phyloP scores from a whole-genome alignment of 2,888 invertebrate species.

The Nephrotoma appendiculata region DNA sequence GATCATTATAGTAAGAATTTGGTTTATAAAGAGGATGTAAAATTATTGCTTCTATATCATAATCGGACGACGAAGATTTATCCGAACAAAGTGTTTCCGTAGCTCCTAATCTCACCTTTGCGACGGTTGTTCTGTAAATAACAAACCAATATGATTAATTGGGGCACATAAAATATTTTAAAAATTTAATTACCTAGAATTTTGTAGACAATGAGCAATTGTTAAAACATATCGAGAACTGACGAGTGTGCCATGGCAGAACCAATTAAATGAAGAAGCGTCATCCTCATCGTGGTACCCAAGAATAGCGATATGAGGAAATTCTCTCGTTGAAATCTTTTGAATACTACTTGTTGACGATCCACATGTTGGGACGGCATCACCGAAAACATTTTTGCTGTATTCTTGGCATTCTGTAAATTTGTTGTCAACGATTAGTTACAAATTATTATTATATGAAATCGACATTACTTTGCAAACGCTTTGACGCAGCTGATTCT shows the following conservation, averaged over 20 bases:
- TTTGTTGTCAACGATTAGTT: too few species aligned
- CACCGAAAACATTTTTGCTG: neutral
- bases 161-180: too few species aligned
- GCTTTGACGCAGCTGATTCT: too few species aligned
- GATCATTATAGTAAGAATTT: neutral
- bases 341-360: neutral
- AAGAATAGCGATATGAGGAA: neutral
- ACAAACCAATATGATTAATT: too few species aligned
- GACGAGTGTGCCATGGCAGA: neutral
- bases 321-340: neutral
- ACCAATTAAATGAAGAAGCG: neutral
- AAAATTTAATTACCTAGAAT: too few species aligned
- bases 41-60: neutral
- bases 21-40: neutral
- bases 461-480: too few species aligned
- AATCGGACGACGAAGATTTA: neutral
- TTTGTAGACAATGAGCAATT: neutral
- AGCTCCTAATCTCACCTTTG: too few species aligned
- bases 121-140: too few species aligned
- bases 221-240: neutral
- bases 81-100: too few species aligned
- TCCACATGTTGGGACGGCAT: neutral
- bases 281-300: neutral
- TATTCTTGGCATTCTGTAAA: too few species aligned
- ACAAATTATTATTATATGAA: too few species aligned